These are phyloP conservation scores for Chunga burmeisteri DNA, from an alignment of 2,113 vertebrate genomes.

Conservation along the genomic window DNA sequence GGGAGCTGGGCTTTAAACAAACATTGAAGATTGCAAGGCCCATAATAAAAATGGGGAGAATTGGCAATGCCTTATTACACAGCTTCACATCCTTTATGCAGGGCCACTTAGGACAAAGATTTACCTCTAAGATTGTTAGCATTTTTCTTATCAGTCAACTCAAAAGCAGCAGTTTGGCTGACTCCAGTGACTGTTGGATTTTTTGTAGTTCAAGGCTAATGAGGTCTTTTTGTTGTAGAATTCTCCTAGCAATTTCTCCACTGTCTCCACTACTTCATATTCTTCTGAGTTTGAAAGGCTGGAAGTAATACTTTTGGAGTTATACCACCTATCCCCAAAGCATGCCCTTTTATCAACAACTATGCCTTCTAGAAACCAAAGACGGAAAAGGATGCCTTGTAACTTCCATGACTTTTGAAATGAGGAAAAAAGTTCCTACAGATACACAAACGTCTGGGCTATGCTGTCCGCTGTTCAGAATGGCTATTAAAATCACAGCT, in stretches of 20 bases:
- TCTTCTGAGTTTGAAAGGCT: neutral
- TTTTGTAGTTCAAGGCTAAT: constrained; percentile 14
- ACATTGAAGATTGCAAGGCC: neutral
- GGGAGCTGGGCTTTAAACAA: neutral
- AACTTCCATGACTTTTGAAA: neutral
- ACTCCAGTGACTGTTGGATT: neutral
- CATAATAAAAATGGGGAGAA: neutral
- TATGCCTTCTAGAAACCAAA: neutral
- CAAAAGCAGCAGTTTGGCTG: constrained; percentile 10
- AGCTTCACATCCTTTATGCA: neutral
- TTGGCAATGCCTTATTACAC: neutral
- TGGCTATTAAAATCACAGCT: neutral
- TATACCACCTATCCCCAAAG: neutral
- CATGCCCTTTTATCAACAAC: neutral
- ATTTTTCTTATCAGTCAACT: constrained; percentile 39
- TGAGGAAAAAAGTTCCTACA: neutral
- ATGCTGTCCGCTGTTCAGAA: neutral
- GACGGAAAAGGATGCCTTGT: neutral
- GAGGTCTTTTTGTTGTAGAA: constrained; percentile 41
- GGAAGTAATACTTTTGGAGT: neutral
- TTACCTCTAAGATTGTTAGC: neutral
- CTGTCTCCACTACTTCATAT: neutral
- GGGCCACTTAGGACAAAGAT: constrained; percentile 7
- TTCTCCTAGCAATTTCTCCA: constrained; percentile 20
- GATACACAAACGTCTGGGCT: neutral